Evolutionary conservation across 2,888 invertebrate species (phyloP).

Genomic region (Pterostichus madidus): DNA sequence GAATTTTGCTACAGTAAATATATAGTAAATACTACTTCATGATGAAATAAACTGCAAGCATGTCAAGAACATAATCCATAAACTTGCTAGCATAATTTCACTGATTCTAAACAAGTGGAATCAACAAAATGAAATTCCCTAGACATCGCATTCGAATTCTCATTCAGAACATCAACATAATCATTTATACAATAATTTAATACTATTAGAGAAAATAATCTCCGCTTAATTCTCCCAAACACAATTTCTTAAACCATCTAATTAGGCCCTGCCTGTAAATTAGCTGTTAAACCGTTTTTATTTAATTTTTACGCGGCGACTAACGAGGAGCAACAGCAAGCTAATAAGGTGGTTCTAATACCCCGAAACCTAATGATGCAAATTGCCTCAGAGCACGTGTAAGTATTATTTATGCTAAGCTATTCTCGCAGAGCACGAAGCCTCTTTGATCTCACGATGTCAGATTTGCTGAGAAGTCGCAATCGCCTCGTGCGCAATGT

Average conservation of each 20-base stretch:
- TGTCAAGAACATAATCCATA: no score
- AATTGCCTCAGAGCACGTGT: constrained; percentile 33
- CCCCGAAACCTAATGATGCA: constrained; percentile 50
- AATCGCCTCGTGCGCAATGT: constrained; percentile 9
- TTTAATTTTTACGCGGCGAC: constrained; percentile 1
- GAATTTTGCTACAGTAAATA: no score
- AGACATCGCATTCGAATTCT: background rate
- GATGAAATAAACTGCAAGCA: no score
- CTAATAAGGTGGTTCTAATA: constrained; percentile 41
- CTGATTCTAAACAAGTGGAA: no score
- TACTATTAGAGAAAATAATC: constrained; percentile 35
- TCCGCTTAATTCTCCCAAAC: background rate
- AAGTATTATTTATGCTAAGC: constrained; percentile 52
- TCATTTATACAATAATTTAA: constrained; percentile 8
- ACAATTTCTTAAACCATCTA: constrained; percentile 35
- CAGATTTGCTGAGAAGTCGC: constrained; percentile 35
- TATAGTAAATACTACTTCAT: no score
- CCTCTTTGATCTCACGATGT: constrained; percentile 23
- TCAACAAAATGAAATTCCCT: background rate
- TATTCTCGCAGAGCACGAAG: constrained; percentile 10
- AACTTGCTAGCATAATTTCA: no score
- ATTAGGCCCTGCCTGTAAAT: constrained; percentile 37
- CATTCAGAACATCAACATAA: constrained; percentile 14
- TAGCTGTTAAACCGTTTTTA: constrained; percentile 28
- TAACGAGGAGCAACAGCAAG: constrained; percentile 18